A percentile compares a stretch with the other conserved stretches of the same genome.
phyloP scores from a whole-genome alignment of 2,113 vertebrate genomes.

The Takifugu bimaculatus region DNA sequence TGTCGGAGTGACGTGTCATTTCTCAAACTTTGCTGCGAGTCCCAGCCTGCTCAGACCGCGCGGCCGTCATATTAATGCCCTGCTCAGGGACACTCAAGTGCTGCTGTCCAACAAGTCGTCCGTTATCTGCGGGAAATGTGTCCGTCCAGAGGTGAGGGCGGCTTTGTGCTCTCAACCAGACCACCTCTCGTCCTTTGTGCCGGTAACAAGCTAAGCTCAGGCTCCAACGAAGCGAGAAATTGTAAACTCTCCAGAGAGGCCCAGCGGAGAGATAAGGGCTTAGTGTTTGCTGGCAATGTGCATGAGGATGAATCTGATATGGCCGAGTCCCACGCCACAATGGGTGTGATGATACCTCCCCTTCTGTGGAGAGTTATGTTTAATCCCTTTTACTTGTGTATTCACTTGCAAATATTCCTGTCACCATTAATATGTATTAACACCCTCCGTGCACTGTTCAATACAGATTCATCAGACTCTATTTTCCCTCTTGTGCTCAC shows the following conservation, averaged over 20 bases:
- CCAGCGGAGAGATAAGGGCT: constrained; percentile 96
- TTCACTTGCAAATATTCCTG: constrained; percentile 85
- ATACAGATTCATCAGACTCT: constrained; percentile 72
- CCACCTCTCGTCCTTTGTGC: constrained; percentile 93
- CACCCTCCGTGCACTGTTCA: constrained; percentile 75
- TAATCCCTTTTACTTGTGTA: constrained; percentile 90
- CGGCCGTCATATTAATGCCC: constrained; percentile 34
- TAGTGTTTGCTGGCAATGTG: constrained; percentile 91
- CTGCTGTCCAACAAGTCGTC: constrained; percentile 78
- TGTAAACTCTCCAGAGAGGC: constrained; percentile 98
- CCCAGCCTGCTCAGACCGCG: constrained; percentile 22
- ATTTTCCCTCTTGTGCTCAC: constrained; percentile 59
- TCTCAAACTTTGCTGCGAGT: constrained; percentile 48
- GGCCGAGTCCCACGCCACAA: constrained; percentile 88
- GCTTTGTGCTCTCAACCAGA: constrained; percentile 89
- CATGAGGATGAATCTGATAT: constrained; percentile 94
- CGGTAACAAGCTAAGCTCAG: constrained; percentile 95
- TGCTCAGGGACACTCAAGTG: constrained; percentile 66
- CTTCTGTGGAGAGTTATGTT: constrained; percentile 93
- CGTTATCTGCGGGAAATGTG: constrained; percentile 88
- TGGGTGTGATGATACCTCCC: constrained; percentile 87
- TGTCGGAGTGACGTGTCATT: constrained; percentile 22
- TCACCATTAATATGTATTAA: constrained; percentile 95
- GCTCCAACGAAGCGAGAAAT: constrained; percentile 99
- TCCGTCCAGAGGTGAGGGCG: constrained; percentile 89